Evolutionary conservation across 2,113 vertebrate species (phyloP).

Genomic region (Trachemys scripta): DNA sequence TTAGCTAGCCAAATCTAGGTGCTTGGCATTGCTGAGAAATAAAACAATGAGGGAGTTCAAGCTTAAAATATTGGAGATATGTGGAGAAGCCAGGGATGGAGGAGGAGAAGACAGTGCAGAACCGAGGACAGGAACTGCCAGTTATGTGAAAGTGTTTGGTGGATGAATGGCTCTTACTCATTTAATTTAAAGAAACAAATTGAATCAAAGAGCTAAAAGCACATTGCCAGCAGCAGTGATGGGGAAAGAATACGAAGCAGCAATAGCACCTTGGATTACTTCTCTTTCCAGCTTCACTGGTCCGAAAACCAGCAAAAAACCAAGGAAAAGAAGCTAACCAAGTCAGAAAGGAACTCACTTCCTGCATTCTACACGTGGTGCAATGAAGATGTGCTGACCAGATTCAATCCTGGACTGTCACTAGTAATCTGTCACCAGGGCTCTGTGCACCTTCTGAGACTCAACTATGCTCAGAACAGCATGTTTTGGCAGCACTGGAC

Average conservation of each 20-base stretch:
- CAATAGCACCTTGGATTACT: background rate
- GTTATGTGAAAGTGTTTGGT: background rate
- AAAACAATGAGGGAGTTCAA: background rate
- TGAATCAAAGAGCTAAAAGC: background rate
- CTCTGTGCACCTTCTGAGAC: background rate
- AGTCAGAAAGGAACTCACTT: background rate
- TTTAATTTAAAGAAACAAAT: background rate
- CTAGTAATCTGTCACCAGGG: background rate
- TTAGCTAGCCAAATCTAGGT: background rate
- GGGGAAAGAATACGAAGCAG: background rate
- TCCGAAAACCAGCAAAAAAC: background rate
- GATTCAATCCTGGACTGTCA: background rate
- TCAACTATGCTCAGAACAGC: background rate
- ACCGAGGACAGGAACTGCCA: background rate
- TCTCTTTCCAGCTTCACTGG: background rate
- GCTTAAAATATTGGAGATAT: background rate
- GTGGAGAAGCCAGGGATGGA: background rate
- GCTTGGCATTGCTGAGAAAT: background rate
- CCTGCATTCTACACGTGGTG: background rate
- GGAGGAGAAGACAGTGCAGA: background rate
- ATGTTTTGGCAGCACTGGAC: background rate
- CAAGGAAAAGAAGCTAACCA: background rate
- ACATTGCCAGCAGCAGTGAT: background rate
- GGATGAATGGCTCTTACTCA: background rate
- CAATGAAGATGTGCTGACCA: background rate